Base-by-base conservation (phyloP, 37 sponge, comb jelly and placozoan species). In the Chondrilla cf. caribensis region DNA sequence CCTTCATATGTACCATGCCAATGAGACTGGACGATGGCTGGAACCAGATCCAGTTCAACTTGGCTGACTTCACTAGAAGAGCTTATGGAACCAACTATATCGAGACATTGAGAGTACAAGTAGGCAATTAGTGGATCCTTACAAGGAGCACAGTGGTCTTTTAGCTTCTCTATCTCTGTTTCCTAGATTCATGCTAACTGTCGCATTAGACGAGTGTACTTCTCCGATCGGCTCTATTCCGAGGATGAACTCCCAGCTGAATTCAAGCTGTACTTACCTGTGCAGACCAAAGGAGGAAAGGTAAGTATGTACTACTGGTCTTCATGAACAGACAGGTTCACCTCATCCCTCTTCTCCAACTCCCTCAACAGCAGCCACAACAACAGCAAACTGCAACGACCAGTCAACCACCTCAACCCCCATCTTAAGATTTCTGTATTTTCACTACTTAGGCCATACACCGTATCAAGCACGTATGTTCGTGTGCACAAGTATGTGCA, bases 61-160 rank as follows among this genome's bases (percentile, higher is more conserved):
- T 98, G 62, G 89, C 97, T 21, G 99, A 98, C 81, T 98, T 98
- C 83, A 98, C 96, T 0, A 84, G 99, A 11, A 83, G 99, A 68
- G 99, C 99, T 6, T 98, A 98, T 71, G 99, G 99, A 21, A 98
- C 99, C 60, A 98, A 98, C 89, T 98, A 98, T 92, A 98, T 98
- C 82, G 99, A 98, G 73, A 98, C 99, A 3, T 94, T 96, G 26
- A 70, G 97, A 79, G 97, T 98, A 0, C 84, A 94, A 77, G 93
- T 89, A 54, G 42, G 73, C 79, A 28, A 41, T 14, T 47, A 15
- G 28, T n/a, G 9, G 9, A 9, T 14, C 40, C 8, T 70, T 37
- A 62, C 64, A 62, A 29, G 22, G 5, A 22, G 64, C 64, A 62
- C 64, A 62, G n/a, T 15, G 64, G 15, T 22, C 22, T 6, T 15